Base-by-base conservation (phyloP, 2,888 invertebrate species). In the Eledone cirrhosa region DNA sequence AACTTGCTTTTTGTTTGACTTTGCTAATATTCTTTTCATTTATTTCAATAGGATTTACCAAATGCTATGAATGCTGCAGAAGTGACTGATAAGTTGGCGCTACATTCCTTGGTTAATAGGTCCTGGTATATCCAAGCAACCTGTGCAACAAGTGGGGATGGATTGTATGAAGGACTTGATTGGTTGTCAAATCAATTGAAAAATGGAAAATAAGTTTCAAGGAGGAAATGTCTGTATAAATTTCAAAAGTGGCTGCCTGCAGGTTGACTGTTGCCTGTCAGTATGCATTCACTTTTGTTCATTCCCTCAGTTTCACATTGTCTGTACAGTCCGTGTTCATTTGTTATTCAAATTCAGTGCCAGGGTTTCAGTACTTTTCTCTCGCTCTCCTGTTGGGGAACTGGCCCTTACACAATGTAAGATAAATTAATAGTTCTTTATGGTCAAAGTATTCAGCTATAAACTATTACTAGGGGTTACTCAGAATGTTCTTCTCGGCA, bases 1-100 rank as follows among this genome's bases (percentile, higher is more conserved):
- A 11, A 11, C n/a, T n/a, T n/a, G n/a, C n/a, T n/a, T n/a, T n/a
- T n/a, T n/a, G n/a, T n/a, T n/a, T n/a, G n/a, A n/a, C n/a, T 41
- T 63, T 27, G 7, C 63, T 63, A 63, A n/a, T 27, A 8, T 63
- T 63, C 14, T 8, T 14, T 14, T 11, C 8, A 13, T 65, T 72
- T 77, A 78, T 80, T 83, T 80, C 79, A 91, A 65, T 90, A 97
- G 96, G 99, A 99, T 94, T 94, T 99, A 93, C 98, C 99, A 90
- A 99, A 99, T 92, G 98, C 99, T 88, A 99, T 99, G 98, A 98
- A 97, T 92, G 98, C 98, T 85, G 98, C 98, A 83, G 99, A 99
- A 93, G 97, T 99, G 89, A 99, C 98, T 88, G 99, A 99, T 93
- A 99, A 99, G 94, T 93, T 99, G 92, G 98, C 97, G 84, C 94